Conservation (phyloP, 2,797 vertebrate genomes). For the Fistularia tabacaria region DNA sequence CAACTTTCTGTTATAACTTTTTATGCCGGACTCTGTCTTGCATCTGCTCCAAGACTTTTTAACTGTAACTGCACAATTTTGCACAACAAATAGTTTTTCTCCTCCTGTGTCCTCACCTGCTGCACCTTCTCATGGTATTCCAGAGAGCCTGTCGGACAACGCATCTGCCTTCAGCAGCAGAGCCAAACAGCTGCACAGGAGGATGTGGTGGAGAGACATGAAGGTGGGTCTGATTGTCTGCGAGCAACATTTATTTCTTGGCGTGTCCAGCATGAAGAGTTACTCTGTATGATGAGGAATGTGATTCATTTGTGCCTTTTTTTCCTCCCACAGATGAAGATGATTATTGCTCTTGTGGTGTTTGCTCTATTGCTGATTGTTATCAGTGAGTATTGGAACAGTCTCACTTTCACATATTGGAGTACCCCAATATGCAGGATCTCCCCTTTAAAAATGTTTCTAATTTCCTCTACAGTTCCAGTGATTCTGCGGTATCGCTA, state of each 20-base stretch:
- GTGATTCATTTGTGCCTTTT: background rate
- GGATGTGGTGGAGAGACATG: conserved; percentile 97
- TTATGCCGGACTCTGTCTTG: too few species aligned
- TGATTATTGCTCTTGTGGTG: conserved; percentile 84
- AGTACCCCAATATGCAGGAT: background rate
- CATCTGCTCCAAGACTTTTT: too few species aligned
- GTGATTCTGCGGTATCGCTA: conserved; percentile 87
- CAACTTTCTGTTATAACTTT: conserved; percentile 2
- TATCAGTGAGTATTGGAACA: conserved; percentile 82
- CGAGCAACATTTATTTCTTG: background rate
- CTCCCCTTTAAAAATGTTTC: background rate
- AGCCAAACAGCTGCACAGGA: conserved; percentile 94
- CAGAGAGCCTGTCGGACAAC: conserved; percentile 96
- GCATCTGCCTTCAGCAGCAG: conserved; percentile 97
- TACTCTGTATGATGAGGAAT: too few species aligned
- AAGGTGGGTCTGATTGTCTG: conserved; percentile 73
- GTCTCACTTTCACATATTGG: background rate
- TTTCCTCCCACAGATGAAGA: conserved; percentile 85
- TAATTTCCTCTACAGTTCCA: conserved; percentile 77
- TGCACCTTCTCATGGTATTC: conserved; percentile 10
- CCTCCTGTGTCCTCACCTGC: conserved; percentile 14
- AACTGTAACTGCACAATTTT: background rate
- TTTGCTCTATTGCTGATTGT: conserved; percentile 88
- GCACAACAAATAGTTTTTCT: background rate
- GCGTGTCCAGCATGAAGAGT: background rate